phyloP scores from a whole-genome alignment of 1,140 invertebrate species.

The Tachypleus tridentatus region DNA sequence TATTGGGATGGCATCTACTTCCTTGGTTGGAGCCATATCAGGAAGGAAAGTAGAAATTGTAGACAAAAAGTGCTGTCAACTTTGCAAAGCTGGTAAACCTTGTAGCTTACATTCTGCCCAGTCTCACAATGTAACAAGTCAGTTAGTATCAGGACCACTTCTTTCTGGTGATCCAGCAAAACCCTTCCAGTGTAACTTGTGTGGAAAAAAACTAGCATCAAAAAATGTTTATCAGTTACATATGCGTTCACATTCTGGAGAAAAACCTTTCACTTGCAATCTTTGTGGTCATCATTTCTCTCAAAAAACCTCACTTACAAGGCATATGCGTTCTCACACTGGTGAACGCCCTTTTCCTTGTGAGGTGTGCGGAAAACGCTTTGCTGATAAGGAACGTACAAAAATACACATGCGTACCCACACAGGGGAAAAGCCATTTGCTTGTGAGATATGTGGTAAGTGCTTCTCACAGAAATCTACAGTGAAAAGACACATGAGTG shows the following conservation, averaged over 20 bases:
- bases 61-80: no score
- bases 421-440: conserved; percentile 30
- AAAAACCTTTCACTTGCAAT: conserved; percentile 79
- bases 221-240: conserved; percentile 35
- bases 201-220: conserved; percentile 25
- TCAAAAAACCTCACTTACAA: conserved; percentile 24
- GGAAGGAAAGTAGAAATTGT: no score
- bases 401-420: conserved; percentile 34
- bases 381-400: conserved; percentile 27
- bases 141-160: conserved; percentile 7
- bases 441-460: conserved; percentile 37
- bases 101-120: no score
- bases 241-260: conserved; percentile 46
- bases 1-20: no score
- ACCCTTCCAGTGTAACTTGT: conserved; percentile 24
- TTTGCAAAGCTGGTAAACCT: no score
- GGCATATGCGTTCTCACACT: conserved; percentile 34
- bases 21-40: no score
- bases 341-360: conserved; percentile 36
- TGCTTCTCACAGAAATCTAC: conserved; percentile 34
- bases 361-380: conserved; percentile 29
- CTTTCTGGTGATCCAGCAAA: conserved; percentile 26
- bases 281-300: conserved; percentile 81
- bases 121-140: no score
- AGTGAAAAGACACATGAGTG: neutral